These are phyloP conservation scores for Crioceris asparagi DNA, from an alignment of 2,888 invertebrate genomes.

Conservation along the genomic window DNA sequence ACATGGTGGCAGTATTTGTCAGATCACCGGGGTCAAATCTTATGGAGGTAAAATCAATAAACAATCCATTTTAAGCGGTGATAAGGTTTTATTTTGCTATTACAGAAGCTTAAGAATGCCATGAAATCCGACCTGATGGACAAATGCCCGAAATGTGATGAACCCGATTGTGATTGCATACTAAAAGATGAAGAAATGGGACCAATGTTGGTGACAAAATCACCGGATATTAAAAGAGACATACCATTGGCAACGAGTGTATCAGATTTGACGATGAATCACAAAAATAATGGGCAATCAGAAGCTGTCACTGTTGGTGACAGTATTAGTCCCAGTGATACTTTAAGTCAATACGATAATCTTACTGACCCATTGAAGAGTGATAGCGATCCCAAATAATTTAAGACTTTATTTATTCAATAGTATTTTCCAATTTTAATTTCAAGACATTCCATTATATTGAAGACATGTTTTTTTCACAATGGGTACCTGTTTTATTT, in stretches of 20 bases:
- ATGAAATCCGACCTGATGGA: conserved; percentile 67
- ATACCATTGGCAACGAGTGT: neutral
- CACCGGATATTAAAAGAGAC: conserved; percentile 16
- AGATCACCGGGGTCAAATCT: conserved; percentile 61
- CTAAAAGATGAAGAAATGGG: conserved; percentile 33
- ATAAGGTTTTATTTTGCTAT: conserved; percentile 15
- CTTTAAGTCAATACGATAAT: conserved; percentile 23
- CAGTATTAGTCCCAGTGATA: conserved; percentile 14
- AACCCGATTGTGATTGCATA: conserved; percentile 62
- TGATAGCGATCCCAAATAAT: too few relatives aligned
- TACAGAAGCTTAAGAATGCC: conserved; percentile 66
- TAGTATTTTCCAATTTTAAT: too few relatives aligned
- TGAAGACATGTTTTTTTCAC: too few relatives aligned
- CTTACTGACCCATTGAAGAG: too few relatives aligned
- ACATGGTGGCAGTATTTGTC: conserved; percentile 61
- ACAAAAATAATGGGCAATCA: too few relatives aligned
- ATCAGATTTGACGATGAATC: too few relatives aligned
- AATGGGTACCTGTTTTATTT: too few relatives aligned
- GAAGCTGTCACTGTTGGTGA: too few relatives aligned
- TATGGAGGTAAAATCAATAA: conserved; percentile 48
- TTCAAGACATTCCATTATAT: too few relatives aligned
- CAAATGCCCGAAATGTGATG: conserved; percentile 57
- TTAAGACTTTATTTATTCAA: too few relatives aligned
- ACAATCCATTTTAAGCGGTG: neutral
- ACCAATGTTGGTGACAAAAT: conserved; percentile 26